Conservation (phyloP, 2,797 vertebrate genomes). For the Coluber constrictor region DNA sequence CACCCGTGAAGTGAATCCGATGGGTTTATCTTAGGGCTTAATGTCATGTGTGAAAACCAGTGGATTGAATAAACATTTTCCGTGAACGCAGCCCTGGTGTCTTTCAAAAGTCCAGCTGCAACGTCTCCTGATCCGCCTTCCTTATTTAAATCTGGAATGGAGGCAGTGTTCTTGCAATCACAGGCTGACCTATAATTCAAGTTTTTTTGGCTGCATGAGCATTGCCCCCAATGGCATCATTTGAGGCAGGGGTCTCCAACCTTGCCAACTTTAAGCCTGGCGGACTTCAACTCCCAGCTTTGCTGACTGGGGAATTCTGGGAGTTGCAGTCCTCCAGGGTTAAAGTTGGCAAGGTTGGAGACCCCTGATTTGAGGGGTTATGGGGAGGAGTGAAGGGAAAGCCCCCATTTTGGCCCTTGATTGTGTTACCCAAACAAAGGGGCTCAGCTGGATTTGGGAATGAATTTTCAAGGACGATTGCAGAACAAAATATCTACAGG, state of each 20-base stretch:
- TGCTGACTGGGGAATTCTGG: too few species aligned
- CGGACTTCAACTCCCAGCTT: too few species aligned
- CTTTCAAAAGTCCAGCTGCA: background rate
- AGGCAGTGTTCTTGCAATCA: background rate
- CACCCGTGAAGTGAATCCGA: background rate
- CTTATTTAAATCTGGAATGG: background rate
- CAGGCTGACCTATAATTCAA: background rate
- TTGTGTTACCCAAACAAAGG: background rate
- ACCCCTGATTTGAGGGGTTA: too few species aligned
- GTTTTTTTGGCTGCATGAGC: background rate
- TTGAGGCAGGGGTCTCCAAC: background rate
- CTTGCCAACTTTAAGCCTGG: too few species aligned
- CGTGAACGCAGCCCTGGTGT: background rate
- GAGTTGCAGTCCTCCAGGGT: too few species aligned
- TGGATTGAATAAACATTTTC: background rate
- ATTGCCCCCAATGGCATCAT: background rate
- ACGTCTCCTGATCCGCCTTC: background rate
- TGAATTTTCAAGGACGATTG: too few species aligned
- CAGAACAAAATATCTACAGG: too few species aligned
- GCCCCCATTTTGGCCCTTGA: too few species aligned
- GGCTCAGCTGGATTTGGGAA: background rate
- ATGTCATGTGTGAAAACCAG: background rate
- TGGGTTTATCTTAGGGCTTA: background rate
- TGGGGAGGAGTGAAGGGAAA: background rate
- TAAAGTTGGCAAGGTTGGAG: too few species aligned